phyloP scores from a whole-genome alignment of 53 echinoderm and acorn worm species.

The Luidia sarsii region DNA sequence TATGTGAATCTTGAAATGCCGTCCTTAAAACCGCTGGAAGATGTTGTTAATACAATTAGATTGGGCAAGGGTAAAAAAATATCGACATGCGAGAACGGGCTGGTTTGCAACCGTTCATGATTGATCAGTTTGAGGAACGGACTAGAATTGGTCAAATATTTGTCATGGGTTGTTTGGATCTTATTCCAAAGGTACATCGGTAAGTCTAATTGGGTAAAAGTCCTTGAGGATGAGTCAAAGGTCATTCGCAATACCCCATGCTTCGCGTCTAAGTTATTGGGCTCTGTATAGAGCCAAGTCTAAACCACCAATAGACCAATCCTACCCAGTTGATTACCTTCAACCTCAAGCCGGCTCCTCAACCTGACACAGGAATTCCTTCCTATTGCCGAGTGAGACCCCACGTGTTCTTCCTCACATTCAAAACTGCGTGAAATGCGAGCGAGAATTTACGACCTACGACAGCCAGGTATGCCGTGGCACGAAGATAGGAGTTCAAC shows the following conservation, averaged over 20 bases:
- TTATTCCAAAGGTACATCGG: neutral
- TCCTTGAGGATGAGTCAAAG: neutral
- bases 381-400: constrained; percentile 10
- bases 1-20: no score
- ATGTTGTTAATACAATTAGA: no score
- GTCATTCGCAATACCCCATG: no score
- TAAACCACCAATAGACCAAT: no score
- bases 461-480: constrained; percentile 30
- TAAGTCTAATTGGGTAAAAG: constrained; percentile 1
- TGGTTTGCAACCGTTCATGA: neutral
- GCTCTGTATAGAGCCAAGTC: no score
- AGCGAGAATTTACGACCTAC: constrained; percentile 40
- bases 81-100: neutral
- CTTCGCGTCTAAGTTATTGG: no score
- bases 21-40: no score
- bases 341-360: no score
- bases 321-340: no score
- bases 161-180: neutral
- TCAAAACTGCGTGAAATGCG: constrained; percentile 18
- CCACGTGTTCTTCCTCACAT: constrained; percentile 17
- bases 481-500: no score
- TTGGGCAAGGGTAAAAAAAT: neutral
- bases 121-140: neutral
- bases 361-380: no score
- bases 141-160: neutral